These are phyloP conservation scores for Gymnocephalus cernua DNA, from an alignment of 2,113 vertebrate species.

Conservation along the genomic window DNA sequence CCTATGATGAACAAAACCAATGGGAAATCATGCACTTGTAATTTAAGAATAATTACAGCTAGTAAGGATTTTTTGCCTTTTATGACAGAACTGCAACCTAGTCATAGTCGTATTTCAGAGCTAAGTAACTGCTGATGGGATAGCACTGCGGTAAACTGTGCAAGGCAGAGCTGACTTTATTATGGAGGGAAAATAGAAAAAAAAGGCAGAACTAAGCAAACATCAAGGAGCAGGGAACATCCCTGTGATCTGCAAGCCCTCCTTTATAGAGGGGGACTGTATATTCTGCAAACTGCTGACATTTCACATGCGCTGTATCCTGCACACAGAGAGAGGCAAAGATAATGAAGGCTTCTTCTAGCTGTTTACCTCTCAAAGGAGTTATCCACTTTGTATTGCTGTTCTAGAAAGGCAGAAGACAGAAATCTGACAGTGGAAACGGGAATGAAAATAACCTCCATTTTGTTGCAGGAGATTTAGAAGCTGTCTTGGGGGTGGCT, in stretches of 20 bases:
- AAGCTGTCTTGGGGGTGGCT: too few relatives aligned
- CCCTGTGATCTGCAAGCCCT: conserved; percentile 62
- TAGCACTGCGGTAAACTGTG: conserved; percentile 17
- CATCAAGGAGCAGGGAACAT: conserved; percentile 51
- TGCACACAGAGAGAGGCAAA: conserved; percentile 14
- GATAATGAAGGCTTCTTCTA: not conserved
- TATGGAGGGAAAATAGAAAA: conserved; percentile 8
- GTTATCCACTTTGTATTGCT: conserved; percentile 17
- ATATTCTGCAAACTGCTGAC: conserved; percentile 69
- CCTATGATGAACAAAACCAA: not conserved
- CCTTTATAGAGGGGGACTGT: conserved; percentile 47
- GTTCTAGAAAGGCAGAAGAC: not conserved
- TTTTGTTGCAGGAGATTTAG: conserved; percentile 21
- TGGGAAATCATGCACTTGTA: not conserved
- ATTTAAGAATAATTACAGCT: conserved; percentile 7
- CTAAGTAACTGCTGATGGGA: not conserved
- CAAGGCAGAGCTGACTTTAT: conserved; percentile 17
- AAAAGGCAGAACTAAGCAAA: conserved; percentile 57
- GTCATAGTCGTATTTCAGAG: conserved; percentile 1
- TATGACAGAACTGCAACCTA: conserved; percentile 5
- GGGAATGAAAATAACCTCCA: conserved; percentile 1
- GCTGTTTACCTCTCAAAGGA: conserved; percentile 6
- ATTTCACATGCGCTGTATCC: conserved; percentile 27
- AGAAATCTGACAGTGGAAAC: conserved; percentile 14
- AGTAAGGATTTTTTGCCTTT: not conserved